Base-by-base conservation (phyloP, 2,113 vertebrate genomes). In the Scortum barcoo region DNA sequence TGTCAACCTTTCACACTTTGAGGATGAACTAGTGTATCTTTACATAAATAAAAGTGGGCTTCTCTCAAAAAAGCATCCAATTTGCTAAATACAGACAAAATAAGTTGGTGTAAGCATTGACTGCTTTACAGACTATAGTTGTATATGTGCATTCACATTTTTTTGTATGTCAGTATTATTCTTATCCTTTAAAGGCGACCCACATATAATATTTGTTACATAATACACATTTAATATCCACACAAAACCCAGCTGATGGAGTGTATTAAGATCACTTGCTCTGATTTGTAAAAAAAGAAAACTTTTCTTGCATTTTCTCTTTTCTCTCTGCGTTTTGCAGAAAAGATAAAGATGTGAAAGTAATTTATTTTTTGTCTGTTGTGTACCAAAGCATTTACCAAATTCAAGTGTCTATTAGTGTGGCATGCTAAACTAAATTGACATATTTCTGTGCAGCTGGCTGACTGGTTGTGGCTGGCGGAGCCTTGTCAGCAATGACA, bases 401-500 rank as follows among this genome's bases (percentile, higher is more conserved):
- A 79, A 84, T 85, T 77, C 68, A 73, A 30, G 42, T 86, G 77
- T 86, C 50, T 51, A 82, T 80, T 78, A 83, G 36, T 83, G 74
- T 65, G 84, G 66, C 60, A 68, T 65, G 70, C 84, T 88, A 85
- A 91, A 83, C 72, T 81, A 84, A 92, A 84, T 36, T 74, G 84
- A 90, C 87, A 76, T 81, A 85, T 89, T 80, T 68, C 50, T 67
- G 57, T 87, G 81, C 86, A 73, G 84, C 85, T 51, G 76, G 20
- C 40, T 89, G 88, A 69, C 86, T 85, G 89, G 62, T 78, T 40
- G 81, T 82, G 83, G 86, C 83, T 76, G 76, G 74, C 79, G 30
- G 78, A 83, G 85, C 28, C 58, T 76, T 88, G 92, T 91, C 93
- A 88, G 54, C 53, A 69, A 11, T 86, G 92, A 91, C 91, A 87